These are phyloP conservation scores for Willowsia nigromaculata DNA, from an alignment of 2,888 invertebrate genomes.

Conservation along the genomic window DNA sequence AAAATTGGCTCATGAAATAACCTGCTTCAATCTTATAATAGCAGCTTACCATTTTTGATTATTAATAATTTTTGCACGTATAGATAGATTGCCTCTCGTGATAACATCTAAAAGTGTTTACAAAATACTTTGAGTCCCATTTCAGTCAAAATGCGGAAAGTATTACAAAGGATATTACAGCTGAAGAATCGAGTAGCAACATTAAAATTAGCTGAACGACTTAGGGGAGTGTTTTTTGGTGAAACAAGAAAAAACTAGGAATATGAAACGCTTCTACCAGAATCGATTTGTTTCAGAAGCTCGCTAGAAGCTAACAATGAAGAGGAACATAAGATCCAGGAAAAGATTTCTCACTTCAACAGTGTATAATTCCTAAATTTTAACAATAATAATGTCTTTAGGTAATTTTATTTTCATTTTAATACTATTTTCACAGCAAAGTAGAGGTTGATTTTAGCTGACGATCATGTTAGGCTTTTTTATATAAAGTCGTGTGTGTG, in stretches of 20 bases:
- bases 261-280: neutral
- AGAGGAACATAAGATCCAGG: too few relatives aligned
- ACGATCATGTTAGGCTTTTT: neutral
- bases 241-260: neutral
- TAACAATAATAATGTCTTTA: too few relatives aligned
- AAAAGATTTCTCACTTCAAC: too few relatives aligned
- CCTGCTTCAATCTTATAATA: neutral
- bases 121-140: neutral
- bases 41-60: neutral
- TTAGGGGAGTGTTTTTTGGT: neutral
- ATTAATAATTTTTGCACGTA: neutral
- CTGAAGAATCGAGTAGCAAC: neutral
- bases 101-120: neutral
- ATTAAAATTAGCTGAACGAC: slow-evolving; percentile 24
- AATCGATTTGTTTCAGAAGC: neutral
- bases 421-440: neutral
- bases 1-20: neutral
- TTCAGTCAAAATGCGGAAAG: slow-evolving; percentile 10
- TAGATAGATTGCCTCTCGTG: neutral
- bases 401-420: too few relatives aligned
- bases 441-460: neutral
- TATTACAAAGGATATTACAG: neutral
- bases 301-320: too few relatives aligned
- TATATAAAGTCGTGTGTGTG: slow-evolving; percentile 41
- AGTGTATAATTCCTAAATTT: too few relatives aligned